Evolutionary conservation across 92 coral and sea anemone species (phyloP).

Genomic region (Pocillopora grandis): DNA sequence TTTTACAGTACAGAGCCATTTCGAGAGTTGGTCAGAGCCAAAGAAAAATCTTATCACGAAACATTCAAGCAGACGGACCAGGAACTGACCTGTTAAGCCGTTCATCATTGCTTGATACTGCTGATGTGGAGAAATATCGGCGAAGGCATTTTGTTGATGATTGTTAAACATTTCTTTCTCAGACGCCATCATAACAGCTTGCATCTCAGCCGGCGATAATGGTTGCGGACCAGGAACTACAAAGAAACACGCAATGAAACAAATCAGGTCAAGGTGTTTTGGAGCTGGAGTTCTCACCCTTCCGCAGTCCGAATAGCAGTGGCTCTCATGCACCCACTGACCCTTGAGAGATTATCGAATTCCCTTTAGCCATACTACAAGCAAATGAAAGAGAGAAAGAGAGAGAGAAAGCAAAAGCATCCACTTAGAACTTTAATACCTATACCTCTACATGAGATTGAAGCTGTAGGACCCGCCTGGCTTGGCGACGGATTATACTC

Average conservation of each 20-base stretch:
- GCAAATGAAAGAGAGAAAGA: not conserved
- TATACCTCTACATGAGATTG: constrained; percentile 64
- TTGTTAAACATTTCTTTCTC: constrained; percentile 65
- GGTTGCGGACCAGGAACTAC: constrained; percentile 64
- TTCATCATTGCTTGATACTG: constrained; percentile 65
- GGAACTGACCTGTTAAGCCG: constrained; percentile 68
- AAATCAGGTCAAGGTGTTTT: constrained; percentile 14
- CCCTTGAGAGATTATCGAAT: too few relatives aligned
- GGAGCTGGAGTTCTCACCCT: not conserved
- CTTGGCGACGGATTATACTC: constrained; percentile 60
- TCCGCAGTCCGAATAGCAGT: too few relatives aligned
- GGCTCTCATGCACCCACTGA: too few relatives aligned
- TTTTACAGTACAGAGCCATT: too few relatives aligned
- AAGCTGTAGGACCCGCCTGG: constrained; percentile 56
- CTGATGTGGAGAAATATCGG: constrained; percentile 39
- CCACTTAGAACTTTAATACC: not conserved
- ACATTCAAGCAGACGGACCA: too few relatives aligned
- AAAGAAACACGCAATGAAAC: not conserved
- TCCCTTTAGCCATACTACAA: too few relatives aligned
- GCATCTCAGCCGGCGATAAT: constrained; percentile 88
- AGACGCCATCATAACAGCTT: constrained; percentile 96
- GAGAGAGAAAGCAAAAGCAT: not conserved
- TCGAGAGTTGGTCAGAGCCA: too few relatives aligned
- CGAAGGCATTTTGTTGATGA: constrained; percentile 44
- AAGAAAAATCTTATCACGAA: too few relatives aligned